Evolutionary conservation across 2,888 invertebrate genomes (phyloP).

Genomic region (Gasteruption jaculator): DNA sequence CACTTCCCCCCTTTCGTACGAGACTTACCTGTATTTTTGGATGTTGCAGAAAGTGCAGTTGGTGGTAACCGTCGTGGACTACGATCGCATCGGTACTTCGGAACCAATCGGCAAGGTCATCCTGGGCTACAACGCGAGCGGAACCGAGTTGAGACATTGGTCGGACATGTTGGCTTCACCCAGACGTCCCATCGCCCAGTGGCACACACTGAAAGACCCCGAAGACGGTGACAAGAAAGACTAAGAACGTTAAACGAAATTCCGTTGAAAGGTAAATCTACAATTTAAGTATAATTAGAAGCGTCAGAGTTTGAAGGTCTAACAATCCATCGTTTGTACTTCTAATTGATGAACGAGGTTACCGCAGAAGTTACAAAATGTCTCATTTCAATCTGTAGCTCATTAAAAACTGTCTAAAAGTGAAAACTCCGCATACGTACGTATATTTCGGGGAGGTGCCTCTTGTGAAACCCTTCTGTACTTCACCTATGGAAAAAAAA

Average conservation of each 20-base stretch:
- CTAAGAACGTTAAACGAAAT: conserved; percentile 52
- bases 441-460: too few relatives aligned
- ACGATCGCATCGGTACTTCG: conserved; percentile 99
- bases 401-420: too few relatives aligned
- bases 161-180: conserved; percentile 99
- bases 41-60: conserved; percentile 92
- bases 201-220: conserved; percentile 98
- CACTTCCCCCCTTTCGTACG: too few relatives aligned
- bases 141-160: conserved; percentile 99
- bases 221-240: conserved; percentile 89
- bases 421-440: too few relatives aligned
- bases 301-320: background rate
- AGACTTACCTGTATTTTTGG: too few relatives aligned
- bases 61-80: conserved; percentile 98
- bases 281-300: conserved; percentile 2
- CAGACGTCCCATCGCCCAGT: conserved; percentile 97
- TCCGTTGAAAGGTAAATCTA: conserved; percentile 21
- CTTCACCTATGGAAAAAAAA: too few relatives aligned
- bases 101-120: conserved; percentile 98
- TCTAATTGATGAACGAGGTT: too few relatives aligned
- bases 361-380: too few relatives aligned
- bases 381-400: too few relatives aligned
- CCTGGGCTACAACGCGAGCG: conserved; percentile 95
- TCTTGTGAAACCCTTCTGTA: too few relatives aligned
- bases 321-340: too few relatives aligned